Percentiles rank a stretch among this genome's conserved stretches.
phyloP scores from a whole-genome alignment of 2,113 vertebrate species.

The Ceuthmochares aereus region DNA sequence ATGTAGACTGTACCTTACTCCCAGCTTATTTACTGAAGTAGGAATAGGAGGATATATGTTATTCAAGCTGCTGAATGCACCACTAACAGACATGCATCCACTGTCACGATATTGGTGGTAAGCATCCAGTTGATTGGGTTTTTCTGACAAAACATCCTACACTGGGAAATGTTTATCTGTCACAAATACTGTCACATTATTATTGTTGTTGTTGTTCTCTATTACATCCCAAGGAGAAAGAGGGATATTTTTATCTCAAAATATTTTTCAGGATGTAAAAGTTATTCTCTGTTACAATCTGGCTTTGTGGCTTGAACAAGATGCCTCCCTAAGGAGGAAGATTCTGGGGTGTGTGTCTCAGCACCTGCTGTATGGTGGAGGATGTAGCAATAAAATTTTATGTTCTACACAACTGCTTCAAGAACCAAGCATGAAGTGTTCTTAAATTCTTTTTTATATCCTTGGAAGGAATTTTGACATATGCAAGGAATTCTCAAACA shows the following conservation, averaged over 20 bases:
- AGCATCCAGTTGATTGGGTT: neutral
- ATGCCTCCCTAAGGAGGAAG: neutral
- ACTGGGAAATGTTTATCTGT: neutral
- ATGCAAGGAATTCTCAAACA: neutral
- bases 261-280: neutral
- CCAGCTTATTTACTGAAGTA: neutral
- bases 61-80: neutral
- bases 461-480: neutral
- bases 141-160: neutral
- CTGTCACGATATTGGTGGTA: fast-evolving
- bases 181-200: neutral
- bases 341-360: neutral
- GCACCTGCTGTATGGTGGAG: neutral
- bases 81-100: neutral
- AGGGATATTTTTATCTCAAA: neutral
- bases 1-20: neutral
- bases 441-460: neutral
- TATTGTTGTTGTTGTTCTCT: neutral
- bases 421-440: neutral
- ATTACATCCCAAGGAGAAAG: neutral
- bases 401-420: neutral
- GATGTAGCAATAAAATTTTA: neutral
- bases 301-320: neutral
- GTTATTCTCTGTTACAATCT: neutral
- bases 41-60: neutral